phyloP scores from a whole-genome alignment of 2,797 vertebrate species.

The Furcifer pardalis region DNA sequence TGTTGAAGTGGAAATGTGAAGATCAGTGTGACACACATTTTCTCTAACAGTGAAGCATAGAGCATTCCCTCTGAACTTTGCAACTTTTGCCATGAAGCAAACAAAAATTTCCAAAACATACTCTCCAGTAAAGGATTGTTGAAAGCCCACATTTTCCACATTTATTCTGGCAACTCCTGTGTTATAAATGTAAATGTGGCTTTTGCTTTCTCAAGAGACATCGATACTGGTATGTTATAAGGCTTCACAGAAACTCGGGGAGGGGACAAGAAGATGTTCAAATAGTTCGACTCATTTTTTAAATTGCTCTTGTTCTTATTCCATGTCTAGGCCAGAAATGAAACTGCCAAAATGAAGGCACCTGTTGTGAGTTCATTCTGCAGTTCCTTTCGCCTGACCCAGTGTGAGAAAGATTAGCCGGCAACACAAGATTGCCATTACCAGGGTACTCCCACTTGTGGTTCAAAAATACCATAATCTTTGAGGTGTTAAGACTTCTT shows the following conservation, averaged over 20 bases:
- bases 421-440: too few species aligned
- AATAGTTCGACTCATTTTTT: slow-evolving; percentile 11
- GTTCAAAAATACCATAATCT: too few species aligned
- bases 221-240: rapidly evolving
- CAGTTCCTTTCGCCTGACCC: too few species aligned
- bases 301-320: neutral
- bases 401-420: too few species aligned
- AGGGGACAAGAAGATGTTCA: slow-evolving; percentile 18
- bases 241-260: neutral
- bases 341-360: too few species aligned
- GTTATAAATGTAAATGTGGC: rapidly evolving
- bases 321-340: too few species aligned
- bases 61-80: neutral
- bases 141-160: neutral
- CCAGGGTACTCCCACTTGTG: too few species aligned
- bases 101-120: rapidly evolving
- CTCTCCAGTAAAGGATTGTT: rapidly evolving
- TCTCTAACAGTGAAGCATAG: neutral
- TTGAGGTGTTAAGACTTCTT: neutral
- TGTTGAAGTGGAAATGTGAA: neutral
- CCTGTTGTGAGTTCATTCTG: too few species aligned
- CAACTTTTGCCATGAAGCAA: neutral
- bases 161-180: rapidly evolving
- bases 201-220: rapidly evolving
- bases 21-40: neutral